These are phyloP conservation scores for Plemyria rubiginata DNA, from an alignment of 2,888 invertebrate species.

Conservation along the genomic window DNA sequence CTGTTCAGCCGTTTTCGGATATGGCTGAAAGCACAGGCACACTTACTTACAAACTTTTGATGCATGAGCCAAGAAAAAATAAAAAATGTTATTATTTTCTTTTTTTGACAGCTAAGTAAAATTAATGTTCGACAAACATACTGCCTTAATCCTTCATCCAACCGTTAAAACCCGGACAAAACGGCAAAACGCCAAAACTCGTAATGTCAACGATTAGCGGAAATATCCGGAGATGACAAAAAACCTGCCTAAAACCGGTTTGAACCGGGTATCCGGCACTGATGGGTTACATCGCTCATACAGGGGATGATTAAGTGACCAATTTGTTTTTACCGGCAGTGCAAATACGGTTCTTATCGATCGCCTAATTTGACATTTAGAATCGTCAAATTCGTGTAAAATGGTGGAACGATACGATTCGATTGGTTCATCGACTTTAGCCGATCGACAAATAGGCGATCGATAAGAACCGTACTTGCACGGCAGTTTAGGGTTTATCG, in stretches of 20 bases:
- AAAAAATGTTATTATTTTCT: no score
- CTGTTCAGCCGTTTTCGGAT: no score
- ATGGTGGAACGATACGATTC: no score
- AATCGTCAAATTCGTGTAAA: no score
- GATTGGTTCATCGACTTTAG: no score
- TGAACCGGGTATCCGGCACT: slow-evolving; percentile 42
- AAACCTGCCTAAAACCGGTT: slow-evolving; percentile 48
- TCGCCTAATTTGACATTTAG: no score
- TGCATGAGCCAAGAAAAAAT: no score
- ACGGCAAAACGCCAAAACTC: slow-evolving; percentile 49
- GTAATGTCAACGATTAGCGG: slow-evolving; percentile 62
- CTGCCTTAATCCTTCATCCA: slow-evolving; percentile 40
- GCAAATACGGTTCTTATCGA: no score
- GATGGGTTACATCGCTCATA: slow-evolving; percentile 67
- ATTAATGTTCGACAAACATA: slow-evolving; percentile 23
- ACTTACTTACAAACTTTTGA: no score
- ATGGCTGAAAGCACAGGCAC: no score
- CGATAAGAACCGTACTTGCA: no score
- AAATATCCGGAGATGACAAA: slow-evolving; percentile 57
- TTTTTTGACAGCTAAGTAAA: slow-evolving; percentile 1
- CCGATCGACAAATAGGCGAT: no score
- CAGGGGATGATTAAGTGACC: slow-evolving; percentile 64
- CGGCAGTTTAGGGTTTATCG: slow-evolving; percentile 35
- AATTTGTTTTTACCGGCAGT: slow-evolving; percentile 64
- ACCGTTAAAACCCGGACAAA: slow-evolving; percentile 40